Conservation (phyloP, 2,113 vertebrate species). For the Lontra canadensis region DNA sequence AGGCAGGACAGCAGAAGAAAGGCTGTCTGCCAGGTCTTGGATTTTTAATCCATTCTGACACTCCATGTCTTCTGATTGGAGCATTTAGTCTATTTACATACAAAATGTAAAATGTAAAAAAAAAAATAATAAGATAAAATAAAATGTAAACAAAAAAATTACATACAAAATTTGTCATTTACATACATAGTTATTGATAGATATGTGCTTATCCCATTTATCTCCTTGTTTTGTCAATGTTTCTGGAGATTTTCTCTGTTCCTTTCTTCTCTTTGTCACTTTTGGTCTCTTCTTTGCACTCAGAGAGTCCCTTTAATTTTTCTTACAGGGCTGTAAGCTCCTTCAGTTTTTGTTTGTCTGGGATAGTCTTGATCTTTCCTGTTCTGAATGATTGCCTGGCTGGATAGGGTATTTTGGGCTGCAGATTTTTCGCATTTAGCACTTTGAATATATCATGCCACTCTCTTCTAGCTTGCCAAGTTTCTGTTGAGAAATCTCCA, state of each 20-base stretch:
- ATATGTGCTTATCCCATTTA: not conserved
- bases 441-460: not conserved
- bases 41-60: not conserved
- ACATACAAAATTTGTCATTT: too few relatives aligned
- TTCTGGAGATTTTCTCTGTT: not conserved
- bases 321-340: not conserved
- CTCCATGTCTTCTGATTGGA: not conserved
- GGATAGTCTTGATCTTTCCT: not conserved
- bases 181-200: not conserved
- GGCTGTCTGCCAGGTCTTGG: not conserved
- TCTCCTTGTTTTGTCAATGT: not conserved
- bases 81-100: not conserved
- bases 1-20: not conserved
- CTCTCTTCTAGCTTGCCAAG: not conserved
- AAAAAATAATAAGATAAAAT: too few relatives aligned
- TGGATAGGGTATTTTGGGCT: not conserved
- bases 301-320: not conserved
- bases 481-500: not conserved
- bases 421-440: not conserved
- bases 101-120: not conserved
- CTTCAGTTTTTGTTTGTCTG: not conserved
- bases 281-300: not conserved
- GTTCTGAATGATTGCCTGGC: not conserved
- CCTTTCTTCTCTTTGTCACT: not conserved
- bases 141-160: too few relatives aligned